These are phyloP conservation scores for Troides oblongomaculatus DNA, from an alignment of 2,888 invertebrate genomes.

Conservation along the genomic window DNA sequence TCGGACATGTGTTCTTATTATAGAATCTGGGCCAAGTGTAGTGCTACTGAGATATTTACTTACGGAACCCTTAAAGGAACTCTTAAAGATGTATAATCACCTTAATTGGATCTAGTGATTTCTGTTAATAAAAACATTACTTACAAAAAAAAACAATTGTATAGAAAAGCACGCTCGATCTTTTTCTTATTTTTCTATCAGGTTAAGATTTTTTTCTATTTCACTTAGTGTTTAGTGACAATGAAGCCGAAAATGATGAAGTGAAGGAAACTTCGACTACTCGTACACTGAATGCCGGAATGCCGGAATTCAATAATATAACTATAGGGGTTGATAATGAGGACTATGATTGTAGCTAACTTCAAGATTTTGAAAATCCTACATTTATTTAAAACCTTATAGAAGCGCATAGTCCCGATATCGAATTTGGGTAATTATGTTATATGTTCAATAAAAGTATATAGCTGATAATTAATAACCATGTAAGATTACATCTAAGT, in stretches of 20 bases:
- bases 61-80: background rate
- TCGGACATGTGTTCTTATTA: slow-evolving; percentile 5
- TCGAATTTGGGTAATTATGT: no score
- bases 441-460: no score
- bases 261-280: background rate
- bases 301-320: no score
- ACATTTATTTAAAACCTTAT: background rate
- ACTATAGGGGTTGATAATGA: no score
- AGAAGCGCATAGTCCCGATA: no score
- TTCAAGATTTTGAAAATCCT: background rate
- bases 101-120: background rate
- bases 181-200: no score
- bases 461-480: no score
- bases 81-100: background rate
- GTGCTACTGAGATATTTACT: background rate
- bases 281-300: background rate
- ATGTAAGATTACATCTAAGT: no score
- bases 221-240: background rate
- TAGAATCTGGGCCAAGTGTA: slow-evolving; percentile 18
- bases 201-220: background rate
- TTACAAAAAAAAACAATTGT: no score
- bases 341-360: no score
- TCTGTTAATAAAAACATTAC: background rate
- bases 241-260: background rate
- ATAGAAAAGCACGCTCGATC: no score